Evolutionary conservation across 2,888 invertebrate genomes (phyloP), one percentile per base, ranked within the genome.

Genomic region (Cyaniris semiargus): DNA sequence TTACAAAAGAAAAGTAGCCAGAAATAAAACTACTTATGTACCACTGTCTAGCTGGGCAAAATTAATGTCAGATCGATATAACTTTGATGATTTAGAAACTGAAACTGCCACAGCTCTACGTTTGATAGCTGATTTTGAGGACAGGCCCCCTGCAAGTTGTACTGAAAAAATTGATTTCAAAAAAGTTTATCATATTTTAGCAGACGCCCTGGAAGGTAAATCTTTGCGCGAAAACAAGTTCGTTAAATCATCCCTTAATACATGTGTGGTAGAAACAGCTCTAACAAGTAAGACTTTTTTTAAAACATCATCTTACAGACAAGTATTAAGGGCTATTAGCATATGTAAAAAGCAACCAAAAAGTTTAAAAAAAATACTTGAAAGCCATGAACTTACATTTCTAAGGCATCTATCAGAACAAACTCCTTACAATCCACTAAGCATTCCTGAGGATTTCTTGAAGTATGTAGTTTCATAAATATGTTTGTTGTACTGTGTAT

Each of bases 161-260:
- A 87, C 88, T 15, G 85, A 86, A 0, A 83, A 85, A 58, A 82
- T 92, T 77, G 88, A 94, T 81, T 90, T 94, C 58, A 86, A 82
- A 77, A 84, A 84, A 21, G 80, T 91, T 15, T 94, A 94, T 79
- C 85, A 87, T 75, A 83, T 85, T 76, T 79, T 94, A 70, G 92
- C 92, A 0, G 89, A 91, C 82, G 90, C 92, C 4, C 83, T 93
- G 82, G 91, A 91, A 80, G 94, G 93, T 0, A 92, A 91, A 83
- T 77, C 86, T 13, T 76, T 92, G 8, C 78, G 80, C 1, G 81
- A 86, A 10, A 86, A 91, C 77, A 82, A 82, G 44, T 76, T 81
- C 1, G 79, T 83, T 0, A 79, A 83, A 66, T 79, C 85, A 4
- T 77, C 90, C 1, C 78, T 93, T 5, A 85, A 87, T 79, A 89